phyloP scores from a whole-genome alignment of 2,113 vertebrate species.

The Nerophis ophidion region DNA sequence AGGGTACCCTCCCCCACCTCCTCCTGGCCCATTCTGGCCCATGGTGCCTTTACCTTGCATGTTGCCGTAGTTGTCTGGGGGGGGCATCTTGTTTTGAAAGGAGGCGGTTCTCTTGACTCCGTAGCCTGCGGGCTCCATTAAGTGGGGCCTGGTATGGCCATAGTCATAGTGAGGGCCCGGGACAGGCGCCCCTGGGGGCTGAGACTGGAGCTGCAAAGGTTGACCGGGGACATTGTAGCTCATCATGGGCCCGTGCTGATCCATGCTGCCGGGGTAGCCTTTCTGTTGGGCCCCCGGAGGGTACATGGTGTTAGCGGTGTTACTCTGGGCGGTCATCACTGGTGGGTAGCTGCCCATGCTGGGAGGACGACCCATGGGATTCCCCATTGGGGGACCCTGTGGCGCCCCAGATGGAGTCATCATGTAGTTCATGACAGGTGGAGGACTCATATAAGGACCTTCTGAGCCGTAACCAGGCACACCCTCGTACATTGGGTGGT shows the following conservation, averaged over 20 bases:
- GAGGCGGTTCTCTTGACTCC: slow-evolving; percentile 90
- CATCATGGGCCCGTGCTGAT: slow-evolving; percentile 76
- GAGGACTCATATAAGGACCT: slow-evolving; percentile 74
- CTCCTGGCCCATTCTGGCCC: slow-evolving; percentile 67
- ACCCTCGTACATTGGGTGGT: slow-evolving; percentile 87
- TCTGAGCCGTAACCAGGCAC: slow-evolving; percentile 75
- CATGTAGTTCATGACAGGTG: slow-evolving; percentile 81
- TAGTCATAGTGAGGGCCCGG: slow-evolving; percentile 80
- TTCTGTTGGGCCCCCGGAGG: slow-evolving; percentile 74
- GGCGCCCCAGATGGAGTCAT: slow-evolving; percentile 76
- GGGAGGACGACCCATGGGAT: slow-evolving; percentile 75
- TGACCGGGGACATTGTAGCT: slow-evolving; percentile 78
- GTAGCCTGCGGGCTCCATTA: slow-evolving; percentile 82
- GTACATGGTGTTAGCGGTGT: slow-evolving; percentile 65
- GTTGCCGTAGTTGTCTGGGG: slow-evolving; percentile 75
- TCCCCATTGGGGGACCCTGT: slow-evolving; percentile 75
- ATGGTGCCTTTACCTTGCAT: slow-evolving; percentile 80
- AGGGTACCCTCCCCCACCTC: slow-evolving; percentile 71
- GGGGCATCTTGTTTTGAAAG: slow-evolving; percentile 88
- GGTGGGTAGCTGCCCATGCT: slow-evolving; percentile 73
- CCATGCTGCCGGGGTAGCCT: slow-evolving; percentile 76
- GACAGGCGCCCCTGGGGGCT: slow-evolving; percentile 72
- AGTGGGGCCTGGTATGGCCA: slow-evolving; percentile 73
- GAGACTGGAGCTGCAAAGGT: slow-evolving; percentile 77
- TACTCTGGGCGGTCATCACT: slow-evolving; percentile 63